phyloP scores from a whole-genome alignment of 2,888 invertebrate genomes.

The Seira sanloemensis region DNA sequence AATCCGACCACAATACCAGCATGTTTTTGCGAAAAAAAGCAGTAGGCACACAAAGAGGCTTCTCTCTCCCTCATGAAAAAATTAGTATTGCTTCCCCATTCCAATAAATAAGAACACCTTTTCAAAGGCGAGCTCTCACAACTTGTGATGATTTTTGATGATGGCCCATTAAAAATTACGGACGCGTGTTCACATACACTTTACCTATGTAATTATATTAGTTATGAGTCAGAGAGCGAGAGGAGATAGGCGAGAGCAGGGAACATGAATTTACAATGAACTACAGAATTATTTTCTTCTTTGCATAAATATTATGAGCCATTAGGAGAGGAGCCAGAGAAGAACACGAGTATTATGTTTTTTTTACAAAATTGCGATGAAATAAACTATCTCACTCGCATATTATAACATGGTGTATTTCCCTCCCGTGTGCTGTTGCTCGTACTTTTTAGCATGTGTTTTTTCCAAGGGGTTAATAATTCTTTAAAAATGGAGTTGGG shows the following conservation, averaged over 20 bases:
- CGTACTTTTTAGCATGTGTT: too few relatives aligned
- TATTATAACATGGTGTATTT: too few relatives aligned
- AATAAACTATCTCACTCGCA: too few relatives aligned
- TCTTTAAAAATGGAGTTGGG: too few relatives aligned
- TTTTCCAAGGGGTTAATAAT: too few relatives aligned
- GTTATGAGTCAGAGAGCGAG: background rate
- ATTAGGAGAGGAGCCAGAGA: constrained; percentile 4
- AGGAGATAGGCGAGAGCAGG: background rate
- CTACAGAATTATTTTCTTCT: background rate
- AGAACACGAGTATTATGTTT: background rate
- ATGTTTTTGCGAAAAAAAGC: background rate
- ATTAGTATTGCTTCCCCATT: constrained; percentile 14
- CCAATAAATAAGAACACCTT: constrained; percentile 11
- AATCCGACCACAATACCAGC: constrained; percentile 50
- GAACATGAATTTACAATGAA: background rate
- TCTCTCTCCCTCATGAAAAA: constrained; percentile 22
- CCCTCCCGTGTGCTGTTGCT: too few relatives aligned
- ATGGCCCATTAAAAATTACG: constrained; percentile 22
- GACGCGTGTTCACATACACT: constrained; percentile 10
- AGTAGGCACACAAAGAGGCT: background rate
- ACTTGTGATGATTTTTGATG: constrained; percentile 20
- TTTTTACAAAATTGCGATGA: background rate
- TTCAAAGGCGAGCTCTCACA: constrained; percentile 2
- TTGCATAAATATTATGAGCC: background rate
- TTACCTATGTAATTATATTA: constrained; percentile 27